Conservation (phyloP, 1,140 invertebrate species). For the Zaprionus kolodkinae region DNA sequence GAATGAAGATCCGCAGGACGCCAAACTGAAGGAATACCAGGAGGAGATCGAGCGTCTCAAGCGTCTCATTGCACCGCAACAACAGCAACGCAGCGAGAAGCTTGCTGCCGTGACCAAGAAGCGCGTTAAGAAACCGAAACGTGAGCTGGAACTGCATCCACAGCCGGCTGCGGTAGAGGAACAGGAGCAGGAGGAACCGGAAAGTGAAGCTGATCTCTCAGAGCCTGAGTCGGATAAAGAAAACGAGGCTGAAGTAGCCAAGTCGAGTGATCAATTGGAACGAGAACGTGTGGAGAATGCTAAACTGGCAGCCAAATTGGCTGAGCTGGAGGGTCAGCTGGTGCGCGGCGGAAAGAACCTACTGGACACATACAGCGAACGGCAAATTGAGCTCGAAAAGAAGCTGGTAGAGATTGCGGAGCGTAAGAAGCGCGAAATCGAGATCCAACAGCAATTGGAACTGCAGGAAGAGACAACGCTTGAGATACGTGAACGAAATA, state of each 20-base stretch:
- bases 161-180: conserved; percentile 43
- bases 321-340: conserved; percentile 93
- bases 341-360: conserved; percentile 94
- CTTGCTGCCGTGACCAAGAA: conserved; percentile 58
- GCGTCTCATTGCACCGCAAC: conserved; percentile 84
- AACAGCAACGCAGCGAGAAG: conserved; percentile 78
- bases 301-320: conserved; percentile 85
- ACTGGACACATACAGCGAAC: conserved; percentile 95
- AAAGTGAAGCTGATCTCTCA: conserved; percentile 86
- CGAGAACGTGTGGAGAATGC: conserved; percentile 85
- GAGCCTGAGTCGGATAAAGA: conserved; percentile 86
- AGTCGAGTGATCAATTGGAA: conserved; percentile 83
- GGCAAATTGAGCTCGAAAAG: conserved; percentile 93
- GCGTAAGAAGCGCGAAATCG: conserved; percentile 90
- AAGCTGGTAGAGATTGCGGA: conserved; percentile 92
- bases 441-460: conserved; percentile 94
- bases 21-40: conserved; percentile 94
- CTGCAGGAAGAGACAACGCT: conserved; percentile 94
- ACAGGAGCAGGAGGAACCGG: conserved; percentile 85
- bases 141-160: conserved; percentile 26
- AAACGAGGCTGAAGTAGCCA: conserved; percentile 85
- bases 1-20: conserved; percentile 98
- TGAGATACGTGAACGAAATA: conserved; percentile 93
- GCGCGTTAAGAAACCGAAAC: conserved; percentile 65
- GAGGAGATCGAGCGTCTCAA: conserved; percentile 91